Evolutionary conservation across 2,113 vertebrate species (phyloP).

Genomic region (Anoplopoma fimbria): DNA sequence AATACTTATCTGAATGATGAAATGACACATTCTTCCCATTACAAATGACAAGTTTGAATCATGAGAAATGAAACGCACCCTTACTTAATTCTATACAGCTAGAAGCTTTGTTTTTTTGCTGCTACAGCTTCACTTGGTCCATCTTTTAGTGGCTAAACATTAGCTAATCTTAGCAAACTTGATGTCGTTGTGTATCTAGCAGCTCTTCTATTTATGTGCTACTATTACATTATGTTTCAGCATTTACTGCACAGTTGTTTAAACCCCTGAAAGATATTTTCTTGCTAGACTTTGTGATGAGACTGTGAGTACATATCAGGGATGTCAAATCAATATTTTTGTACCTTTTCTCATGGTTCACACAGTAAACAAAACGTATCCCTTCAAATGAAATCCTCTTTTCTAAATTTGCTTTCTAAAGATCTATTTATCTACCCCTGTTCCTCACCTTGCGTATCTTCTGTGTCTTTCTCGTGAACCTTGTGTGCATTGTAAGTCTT

Average conservation of each 20-base stretch:
- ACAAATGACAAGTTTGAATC: background rate
- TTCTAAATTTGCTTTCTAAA: background rate
- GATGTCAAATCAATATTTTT: slow-evolving; percentile 35
- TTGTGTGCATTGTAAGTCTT: background rate
- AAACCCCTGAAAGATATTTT: background rate
- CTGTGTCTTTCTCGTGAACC: background rate
- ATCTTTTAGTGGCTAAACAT: background rate
- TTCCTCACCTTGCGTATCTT: background rate
- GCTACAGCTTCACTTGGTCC: background rate
- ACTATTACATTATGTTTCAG: background rate
- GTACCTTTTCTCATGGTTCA: slow-evolving; percentile 12
- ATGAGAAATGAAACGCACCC: background rate
- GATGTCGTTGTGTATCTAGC: background rate
- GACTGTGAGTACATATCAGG: slow-evolving; percentile 5
- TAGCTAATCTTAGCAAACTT: background rate
- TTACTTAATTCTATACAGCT: background rate
- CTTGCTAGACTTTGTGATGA: slow-evolving; percentile 4
- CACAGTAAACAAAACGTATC: slow-evolving; percentile 9
- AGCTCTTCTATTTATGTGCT: background rate
- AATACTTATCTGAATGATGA: background rate
- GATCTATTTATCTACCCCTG: background rate
- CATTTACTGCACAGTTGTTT: background rate
- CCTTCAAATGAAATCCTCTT: background rate
- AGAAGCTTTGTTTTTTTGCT: background rate
- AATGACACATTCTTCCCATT: background rate